phyloP scores from a whole-genome alignment of 1,140 invertebrate genomes.

The Calephelis nemesis region DNA sequence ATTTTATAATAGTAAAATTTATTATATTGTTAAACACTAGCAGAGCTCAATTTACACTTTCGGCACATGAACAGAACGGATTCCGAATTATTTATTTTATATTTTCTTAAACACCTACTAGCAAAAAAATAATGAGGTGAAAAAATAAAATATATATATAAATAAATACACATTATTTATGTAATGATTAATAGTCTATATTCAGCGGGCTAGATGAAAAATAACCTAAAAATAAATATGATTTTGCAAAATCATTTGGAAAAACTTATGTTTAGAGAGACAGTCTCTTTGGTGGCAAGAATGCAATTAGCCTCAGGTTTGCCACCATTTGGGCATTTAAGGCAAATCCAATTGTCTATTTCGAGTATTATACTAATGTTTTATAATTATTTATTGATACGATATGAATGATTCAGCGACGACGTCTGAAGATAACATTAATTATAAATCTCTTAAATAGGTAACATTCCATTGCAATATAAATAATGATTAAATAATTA shows the following conservation, averaged over 20 bases:
- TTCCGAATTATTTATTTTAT: no score
- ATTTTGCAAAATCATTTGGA: conserved; percentile 32
- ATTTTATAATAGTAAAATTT: no score
- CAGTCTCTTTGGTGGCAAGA: conserved; percentile 10
- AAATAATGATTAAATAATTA: conserved; percentile 12
- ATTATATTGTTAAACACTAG: no score
- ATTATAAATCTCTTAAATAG: conserved; percentile 32
- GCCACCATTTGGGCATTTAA: conserved; percentile 4
- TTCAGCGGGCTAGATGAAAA: neutral
- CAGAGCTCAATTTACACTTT: no score
- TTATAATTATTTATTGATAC: neutral
- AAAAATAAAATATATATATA: no score
- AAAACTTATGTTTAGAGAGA: conserved; percentile 13
- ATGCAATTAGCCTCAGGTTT: conserved; percentile 6
- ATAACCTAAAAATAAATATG: conserved; percentile 21
- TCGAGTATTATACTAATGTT: conserved; percentile 14
- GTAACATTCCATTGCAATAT: conserved; percentile 32
- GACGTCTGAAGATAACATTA: conserved; percentile 31
- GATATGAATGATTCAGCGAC: neutral
- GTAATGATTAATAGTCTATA: no score
- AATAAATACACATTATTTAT: no score
- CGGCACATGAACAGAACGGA: no score
- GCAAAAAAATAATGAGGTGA: no score
- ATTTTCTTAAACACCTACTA: no score
- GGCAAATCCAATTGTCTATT: neutral